A percentile compares a stretch with the other conserved stretches of the same genome.
These are phyloP conservation scores for Cettia cetti DNA, from an alignment of 2,113 vertebrate species.

Conservation along the genomic window DNA sequence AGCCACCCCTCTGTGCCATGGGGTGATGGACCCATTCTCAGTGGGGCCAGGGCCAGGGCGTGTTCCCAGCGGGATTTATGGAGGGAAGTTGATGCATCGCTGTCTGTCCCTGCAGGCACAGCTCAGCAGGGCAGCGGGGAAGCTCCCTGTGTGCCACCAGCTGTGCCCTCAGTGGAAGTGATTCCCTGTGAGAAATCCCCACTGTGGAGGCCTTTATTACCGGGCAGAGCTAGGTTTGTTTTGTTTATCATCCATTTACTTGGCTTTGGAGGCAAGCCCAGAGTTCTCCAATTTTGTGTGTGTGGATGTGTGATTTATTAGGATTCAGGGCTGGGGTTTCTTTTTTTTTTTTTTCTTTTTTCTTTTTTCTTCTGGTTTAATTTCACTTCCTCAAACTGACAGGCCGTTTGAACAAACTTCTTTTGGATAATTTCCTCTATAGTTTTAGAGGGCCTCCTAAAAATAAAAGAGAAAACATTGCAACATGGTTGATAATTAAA, in stretches of 20 bases:
- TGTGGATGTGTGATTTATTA: slow-evolving; percentile 46
- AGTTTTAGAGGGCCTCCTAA: slow-evolving; percentile 14
- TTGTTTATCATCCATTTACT: slow-evolving; percentile 61
- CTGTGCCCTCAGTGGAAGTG: not conserved
- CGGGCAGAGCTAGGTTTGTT: slow-evolving; percentile 40
- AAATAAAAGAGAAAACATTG: not conserved
- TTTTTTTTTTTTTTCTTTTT: not conserved
- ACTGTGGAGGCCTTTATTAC: slow-evolving; percentile 8
- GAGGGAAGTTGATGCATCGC: rapidly evolving
- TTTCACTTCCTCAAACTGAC: slow-evolving; percentile 60
- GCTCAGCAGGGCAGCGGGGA: not conserved
- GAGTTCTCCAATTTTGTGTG: slow-evolving; percentile 33
- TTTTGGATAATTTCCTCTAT: slow-evolving; percentile 61
- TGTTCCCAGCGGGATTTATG: not conserved
- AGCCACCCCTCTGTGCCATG: not conserved
- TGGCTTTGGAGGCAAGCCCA: slow-evolving; percentile 58
- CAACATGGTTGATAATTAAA: not conserved
- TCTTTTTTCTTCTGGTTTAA: not conserved
- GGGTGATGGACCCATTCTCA: rapidly evolving
- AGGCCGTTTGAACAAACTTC: slow-evolving; percentile 31
- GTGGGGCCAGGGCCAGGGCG: rapidly evolving
- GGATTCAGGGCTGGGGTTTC: not conserved
- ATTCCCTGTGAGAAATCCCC: slow-evolving; percentile 29
- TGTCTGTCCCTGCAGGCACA: not conserved
- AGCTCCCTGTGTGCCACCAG: not conserved